Evolutionary conservation across 2,113 vertebrate species (phyloP), one percentile per base, ranked within the genome.

Genomic region (Mystacornis crossleyi): DNA sequence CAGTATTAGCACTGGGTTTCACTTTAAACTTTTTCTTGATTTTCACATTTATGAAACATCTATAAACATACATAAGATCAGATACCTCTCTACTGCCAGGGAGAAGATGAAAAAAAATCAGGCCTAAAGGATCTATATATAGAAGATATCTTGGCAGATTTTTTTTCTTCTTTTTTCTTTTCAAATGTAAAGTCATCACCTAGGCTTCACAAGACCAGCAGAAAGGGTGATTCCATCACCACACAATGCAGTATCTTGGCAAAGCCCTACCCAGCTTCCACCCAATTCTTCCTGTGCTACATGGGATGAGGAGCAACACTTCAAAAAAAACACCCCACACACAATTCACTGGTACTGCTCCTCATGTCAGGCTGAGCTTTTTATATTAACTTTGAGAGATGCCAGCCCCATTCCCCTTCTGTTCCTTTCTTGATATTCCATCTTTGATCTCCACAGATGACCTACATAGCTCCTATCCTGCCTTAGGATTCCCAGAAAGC

Each of bases 251-350:
- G 19, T 11, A 31, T 18, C 69, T 62, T 58, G 43, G 40, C 43
- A 74, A 58, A 74, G 18, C 17, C 36, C 15, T 71, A 28, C 18
- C 5, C 38, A 64, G 9, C 50, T 57, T 62, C 33, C 36, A 38
- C 53, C 14, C 25, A 74, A 21, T 4, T 1, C 6, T 60, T 65
- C 45, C 42, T 8, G 0, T 51, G 29, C 29, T 64, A 43, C 13
- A 26, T 1, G 3, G 36, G 6, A 67, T 33, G 12, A 95, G 18
- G 31, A 72, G 18, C 36, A 83, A 21, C 40, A 80, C 6, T n/a
- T 60, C 18, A 42, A 14, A 18, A 45, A 14, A 67, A 33, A 2
- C 0, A 2, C 0, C 25, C 3, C 7, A 10, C 4, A 5, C 28
- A 48, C 3, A 42, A 62, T 42, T 77, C 24, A 26, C 6, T 60